Conservation (phyloP, 2,797 vertebrate species). For the Novumbra hubbsi region DNA sequence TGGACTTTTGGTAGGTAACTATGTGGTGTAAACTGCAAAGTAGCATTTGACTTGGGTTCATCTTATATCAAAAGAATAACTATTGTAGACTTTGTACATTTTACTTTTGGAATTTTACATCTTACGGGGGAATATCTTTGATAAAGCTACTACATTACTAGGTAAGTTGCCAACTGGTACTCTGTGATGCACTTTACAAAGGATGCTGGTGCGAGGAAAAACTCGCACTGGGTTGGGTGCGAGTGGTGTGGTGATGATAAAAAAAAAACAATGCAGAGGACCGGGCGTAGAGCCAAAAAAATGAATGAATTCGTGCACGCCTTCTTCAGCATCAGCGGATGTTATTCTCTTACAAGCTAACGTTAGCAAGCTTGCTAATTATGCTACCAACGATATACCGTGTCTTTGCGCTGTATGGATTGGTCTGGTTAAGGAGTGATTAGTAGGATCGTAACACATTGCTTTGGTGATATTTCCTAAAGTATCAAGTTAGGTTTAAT, state of each 20-base stretch:
- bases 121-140: constrained; percentile 42
- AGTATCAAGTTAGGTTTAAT: neutral
- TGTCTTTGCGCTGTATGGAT: neutral
- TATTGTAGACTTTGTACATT: constrained; percentile 35
- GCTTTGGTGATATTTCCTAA: neutral
- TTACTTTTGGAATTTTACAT: constrained; percentile 40
- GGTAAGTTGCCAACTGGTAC: constrained; percentile 43
- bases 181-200: constrained; percentile 47
- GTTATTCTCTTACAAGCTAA: neutral
- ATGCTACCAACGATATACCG: neutral
- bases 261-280: constrained; percentile 6
- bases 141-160: constrained; percentile 45
- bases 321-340: constrained; percentile 15
- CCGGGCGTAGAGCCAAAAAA: neutral
- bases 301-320: constrained; percentile 25
- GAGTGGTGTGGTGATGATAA: neutral
- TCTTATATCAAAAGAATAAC: constrained; percentile 24
- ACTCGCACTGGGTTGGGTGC: neutral
- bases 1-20: constrained; percentile 81
- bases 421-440: neutral
- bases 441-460: neutral
- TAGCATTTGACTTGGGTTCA: constrained; percentile 36
- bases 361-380: neutral
- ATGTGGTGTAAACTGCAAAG: constrained; percentile 55
- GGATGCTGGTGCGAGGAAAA: constrained; percentile 22